Base-by-base conservation (phyloP, 2,113 vertebrate genomes). In the Megaceryle maxima region DNA sequence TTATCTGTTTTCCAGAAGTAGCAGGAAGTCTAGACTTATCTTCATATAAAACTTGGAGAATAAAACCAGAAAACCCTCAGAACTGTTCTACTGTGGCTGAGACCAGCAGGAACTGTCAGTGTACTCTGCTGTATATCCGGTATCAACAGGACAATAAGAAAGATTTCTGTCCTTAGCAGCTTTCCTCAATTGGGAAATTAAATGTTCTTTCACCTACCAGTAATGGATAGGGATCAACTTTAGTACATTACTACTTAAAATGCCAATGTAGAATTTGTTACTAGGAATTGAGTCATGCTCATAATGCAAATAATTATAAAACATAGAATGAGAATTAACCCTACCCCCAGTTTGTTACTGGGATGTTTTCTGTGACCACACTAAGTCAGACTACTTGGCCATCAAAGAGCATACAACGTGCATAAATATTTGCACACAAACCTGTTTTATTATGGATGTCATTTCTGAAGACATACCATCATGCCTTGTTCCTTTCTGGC, bases 161-260 rank as follows among this genome's bases (percentile, higher is more conserved):
- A 86, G 29, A 83, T 80, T 70, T 70, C 82, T 85, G 60, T 70
- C 46, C 68, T 82, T 76, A 92, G 55, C 37, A 85, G 78, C n/a
- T 88, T 97, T 90, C 88, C 55, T 67, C 87, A 93, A 3, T 10
- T 51, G 51, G 63, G 59, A 94, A 88, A 88, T 90, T 43, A 83
- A 90, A 88, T 31, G 60, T 83, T 29, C 64, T 90, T 93, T 93
- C 41, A 67, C 77, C 72, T 86, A 53, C 24, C 28, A 70, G 75
- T 50, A 33, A 70, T 1, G 4, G 73, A 77, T 56, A 59, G 83
- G 75, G 51, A 95, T 67, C 50, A 93, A 3, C 73, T 80, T 77
- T 13, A 83, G 68, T 59, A 66, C 35, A 13, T 73, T 86, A 51
- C 35, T 86, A 63, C 64, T 83, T 86, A 70, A 92, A 94, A 92